Percentiles rank a stretch among this genome's conserved stretches.
These are phyloP conservation scores for Albula glossodonta DNA, from an alignment of 2,113 vertebrate genomes.

Conservation along the genomic window DNA sequence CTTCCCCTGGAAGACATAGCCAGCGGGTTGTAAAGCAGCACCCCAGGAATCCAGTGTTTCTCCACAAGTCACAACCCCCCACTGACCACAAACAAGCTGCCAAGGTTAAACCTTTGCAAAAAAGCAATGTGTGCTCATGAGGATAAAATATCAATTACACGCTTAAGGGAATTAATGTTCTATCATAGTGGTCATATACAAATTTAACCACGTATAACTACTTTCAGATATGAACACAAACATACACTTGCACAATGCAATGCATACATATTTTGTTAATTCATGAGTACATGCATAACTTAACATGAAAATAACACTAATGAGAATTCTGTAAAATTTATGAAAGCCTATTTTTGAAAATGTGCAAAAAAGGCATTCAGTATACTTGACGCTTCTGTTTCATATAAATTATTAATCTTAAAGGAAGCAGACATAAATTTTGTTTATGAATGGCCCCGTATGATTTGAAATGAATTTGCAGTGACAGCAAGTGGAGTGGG, in stretches of 20 bases:
- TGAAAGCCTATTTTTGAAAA: no score
- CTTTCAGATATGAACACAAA: neutral
- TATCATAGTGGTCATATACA: no score
- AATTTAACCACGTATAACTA: neutral
- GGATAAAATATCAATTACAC: neutral
- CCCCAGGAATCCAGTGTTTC: neutral
- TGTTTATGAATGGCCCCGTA: neutral
- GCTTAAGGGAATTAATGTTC: no score
- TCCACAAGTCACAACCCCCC: neutral
- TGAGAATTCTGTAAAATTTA: neutral
- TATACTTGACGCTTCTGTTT: neutral
- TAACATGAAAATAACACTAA: no score
- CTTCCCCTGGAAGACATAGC: neutral
- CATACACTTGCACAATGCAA: neutral
- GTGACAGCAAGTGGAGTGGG: neutral
- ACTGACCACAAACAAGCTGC: neutral
- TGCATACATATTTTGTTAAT: neutral
- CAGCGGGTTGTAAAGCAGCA: neutral
- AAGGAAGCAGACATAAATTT: neutral
- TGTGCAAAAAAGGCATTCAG: neutral
- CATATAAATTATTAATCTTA: neutral
- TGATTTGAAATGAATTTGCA: neutral
- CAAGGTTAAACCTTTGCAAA: neutral
- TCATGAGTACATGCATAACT: neutral
- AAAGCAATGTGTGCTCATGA: neutral